A percentile compares a stretch with the other conserved stretches of the same genome.
These are phyloP conservation scores for Abramis brama DNA, from an alignment of 2,113 vertebrate species.

Conservation along the genomic window DNA sequence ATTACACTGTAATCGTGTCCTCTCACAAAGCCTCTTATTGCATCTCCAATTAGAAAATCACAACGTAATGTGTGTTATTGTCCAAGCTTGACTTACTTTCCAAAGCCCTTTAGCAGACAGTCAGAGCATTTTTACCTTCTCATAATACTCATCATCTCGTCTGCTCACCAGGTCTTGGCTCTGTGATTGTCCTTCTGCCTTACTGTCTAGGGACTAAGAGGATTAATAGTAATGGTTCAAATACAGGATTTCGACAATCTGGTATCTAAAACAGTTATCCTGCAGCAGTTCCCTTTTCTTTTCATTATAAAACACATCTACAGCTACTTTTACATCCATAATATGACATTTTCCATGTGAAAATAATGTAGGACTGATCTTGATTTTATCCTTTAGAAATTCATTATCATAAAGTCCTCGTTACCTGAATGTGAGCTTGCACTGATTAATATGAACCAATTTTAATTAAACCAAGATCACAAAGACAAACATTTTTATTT, in stretches of 20 bases:
- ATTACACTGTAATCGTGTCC: constrained; percentile 24
- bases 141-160: background rate
- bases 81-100: background rate
- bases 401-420: too few species aligned
- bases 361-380: background rate
- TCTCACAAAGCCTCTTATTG: constrained; percentile 1
- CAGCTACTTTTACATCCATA: background rate
- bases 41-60: background rate
- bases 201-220: constrained; percentile 13
- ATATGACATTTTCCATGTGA: background rate
- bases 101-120: background rate
- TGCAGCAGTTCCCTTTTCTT: background rate
- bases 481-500: background rate
- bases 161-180: background rate
- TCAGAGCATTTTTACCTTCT: constrained; percentile 2
- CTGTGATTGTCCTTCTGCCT: constrained; percentile 14
- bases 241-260: constrained; percentile 15
- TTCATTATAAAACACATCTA: background rate
- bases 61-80: background rate
- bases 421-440: too few species aligned
- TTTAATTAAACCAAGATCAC: background rate
- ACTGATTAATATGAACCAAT: too few species aligned
- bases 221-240: constrained; percentile 1
- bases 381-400: too few species aligned
- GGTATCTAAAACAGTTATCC: background rate